Base-by-base conservation (phyloP, 2,888 invertebrate genomes). In the Cerastis leucographa region DNA sequence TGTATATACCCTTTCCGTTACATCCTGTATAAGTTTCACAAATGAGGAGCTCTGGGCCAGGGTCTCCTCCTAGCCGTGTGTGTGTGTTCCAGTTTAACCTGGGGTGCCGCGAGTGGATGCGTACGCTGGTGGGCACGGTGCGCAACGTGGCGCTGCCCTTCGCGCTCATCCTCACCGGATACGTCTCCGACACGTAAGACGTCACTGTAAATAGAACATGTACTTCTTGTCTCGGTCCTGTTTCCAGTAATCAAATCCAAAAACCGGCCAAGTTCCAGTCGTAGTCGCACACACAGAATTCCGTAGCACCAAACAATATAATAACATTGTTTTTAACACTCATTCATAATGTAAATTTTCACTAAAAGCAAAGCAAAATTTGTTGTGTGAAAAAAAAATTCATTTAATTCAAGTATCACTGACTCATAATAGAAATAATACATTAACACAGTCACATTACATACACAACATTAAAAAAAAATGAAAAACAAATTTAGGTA, bases 111-210 rank as follows among this genome's bases (percentile, higher is more conserved):
- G 97, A 97, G 90, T 98, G 98, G 98, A 97, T 97, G 94, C 95
- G 98, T 80, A 97, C 98, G 0, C 91, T 98, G 91, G 97, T 98
- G 74, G 98, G 98, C 59, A 97, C 98, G 14, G 96, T 98, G 71
- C 97, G 98, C 89, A 98, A 97, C 91, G 91, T 97, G 64, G 98
- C 98, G 62, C 97, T 98, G 90, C 98, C 98, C 76, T 92, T 98
- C 81, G 97, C 98, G 17, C 96, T 98, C 78, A 95, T 98, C 8
- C 95, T 98, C 81, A 97, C 98, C 6, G 98, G 98, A 66, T 97
- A 97, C 86, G 89, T 98, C 66, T 98, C 98, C 3, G 98, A 98
- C 92, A 97, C 91, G 96, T 96, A 56, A 90, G 92, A 44, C 29
- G 42, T 17, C 22, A 22, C 54, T 4, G n/a, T 49, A 6, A 56